Percentiles rank a stretch among this genome's conserved stretches.
phyloP scores from a whole-genome alignment of 1,140 invertebrate genomes.

The Centruroides sculpturatus region DNA sequence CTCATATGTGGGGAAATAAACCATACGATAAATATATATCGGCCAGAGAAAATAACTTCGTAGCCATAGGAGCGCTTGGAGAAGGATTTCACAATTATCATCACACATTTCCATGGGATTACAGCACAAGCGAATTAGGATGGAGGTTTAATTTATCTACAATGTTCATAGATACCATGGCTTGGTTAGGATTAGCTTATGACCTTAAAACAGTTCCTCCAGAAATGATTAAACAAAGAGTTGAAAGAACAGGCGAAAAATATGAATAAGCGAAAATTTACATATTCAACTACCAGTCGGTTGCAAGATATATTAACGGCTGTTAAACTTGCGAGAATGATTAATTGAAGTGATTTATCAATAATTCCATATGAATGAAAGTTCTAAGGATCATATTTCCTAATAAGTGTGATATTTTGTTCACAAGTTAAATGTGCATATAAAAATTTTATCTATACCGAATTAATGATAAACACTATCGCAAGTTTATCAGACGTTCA shows the following conservation, averaged over 20 bases:
- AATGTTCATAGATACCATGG: conserved; percentile 36
- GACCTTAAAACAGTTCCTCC: conserved; percentile 30
- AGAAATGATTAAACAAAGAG: conserved; percentile 31
- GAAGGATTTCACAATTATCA: conserved; percentile 42
- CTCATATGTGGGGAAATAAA: conserved; percentile 77
- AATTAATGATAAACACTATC: too few species aligned
- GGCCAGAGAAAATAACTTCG: conserved; percentile 34
- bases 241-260: conserved; percentile 42
- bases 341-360: too few species aligned
- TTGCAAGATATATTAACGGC: too few species aligned
- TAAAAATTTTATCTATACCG: too few species aligned
- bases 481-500: too few species aligned
- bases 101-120: conserved; percentile 40
- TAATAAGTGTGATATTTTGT: too few species aligned
- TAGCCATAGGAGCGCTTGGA: conserved; percentile 34
- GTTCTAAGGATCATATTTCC: too few species aligned
- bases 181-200: conserved; percentile 33
- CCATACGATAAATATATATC: conserved; percentile 64
- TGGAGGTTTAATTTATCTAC: conserved; percentile 35
- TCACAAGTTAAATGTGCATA: too few species aligned
- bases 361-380: too few species aligned
- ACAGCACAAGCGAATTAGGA: conserved; percentile 33
- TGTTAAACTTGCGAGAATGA: too few species aligned
- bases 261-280: too few species aligned
- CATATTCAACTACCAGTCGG: too few species aligned